Conservation (phyloP, 2,888 invertebrate genomes). For the Tipula helvola region DNA sequence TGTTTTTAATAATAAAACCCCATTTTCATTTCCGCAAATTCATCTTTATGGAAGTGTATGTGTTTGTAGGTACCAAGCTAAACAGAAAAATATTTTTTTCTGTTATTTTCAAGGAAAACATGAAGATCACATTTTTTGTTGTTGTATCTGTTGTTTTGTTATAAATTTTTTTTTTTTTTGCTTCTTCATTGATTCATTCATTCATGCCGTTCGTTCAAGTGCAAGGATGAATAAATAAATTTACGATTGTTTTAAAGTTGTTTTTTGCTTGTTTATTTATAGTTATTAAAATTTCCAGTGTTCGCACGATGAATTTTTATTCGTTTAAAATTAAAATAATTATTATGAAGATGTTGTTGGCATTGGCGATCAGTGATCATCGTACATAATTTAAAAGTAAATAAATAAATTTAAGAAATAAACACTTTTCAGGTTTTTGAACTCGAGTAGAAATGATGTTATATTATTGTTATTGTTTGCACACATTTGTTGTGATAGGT, state of each 20-base stretch:
- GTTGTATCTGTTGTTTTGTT: neutral
- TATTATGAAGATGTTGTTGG: neutral
- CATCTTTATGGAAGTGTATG: neutral
- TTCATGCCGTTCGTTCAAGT: neutral
- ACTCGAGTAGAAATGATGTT: neutral
- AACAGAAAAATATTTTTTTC: neutral
- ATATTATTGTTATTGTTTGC: neutral
- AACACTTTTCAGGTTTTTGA: neutral
- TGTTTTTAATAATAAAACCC: neutral
- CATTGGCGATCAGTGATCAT: neutral
- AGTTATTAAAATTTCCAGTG: neutral
- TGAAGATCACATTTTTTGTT: neutral
- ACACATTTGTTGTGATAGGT: neutral
- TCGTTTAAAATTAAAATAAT: neutral
- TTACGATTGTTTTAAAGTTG: neutral
- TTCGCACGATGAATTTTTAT: neutral
- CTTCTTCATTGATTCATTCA: neutral
- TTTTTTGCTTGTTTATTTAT: neutral
- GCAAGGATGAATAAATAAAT: slow-evolving; percentile 4
- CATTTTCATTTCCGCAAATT: neutral
- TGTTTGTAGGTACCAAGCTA: neutral
- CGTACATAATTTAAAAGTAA: neutral
- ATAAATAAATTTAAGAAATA: neutral
- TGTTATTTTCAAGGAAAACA: neutral
- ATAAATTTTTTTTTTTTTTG: neutral